A percentile compares a stretch with the other conserved stretches of the same genome.
Conservation (phyloP, 2,113 vertebrate genomes). For the Nesogale talazaci region DNA sequence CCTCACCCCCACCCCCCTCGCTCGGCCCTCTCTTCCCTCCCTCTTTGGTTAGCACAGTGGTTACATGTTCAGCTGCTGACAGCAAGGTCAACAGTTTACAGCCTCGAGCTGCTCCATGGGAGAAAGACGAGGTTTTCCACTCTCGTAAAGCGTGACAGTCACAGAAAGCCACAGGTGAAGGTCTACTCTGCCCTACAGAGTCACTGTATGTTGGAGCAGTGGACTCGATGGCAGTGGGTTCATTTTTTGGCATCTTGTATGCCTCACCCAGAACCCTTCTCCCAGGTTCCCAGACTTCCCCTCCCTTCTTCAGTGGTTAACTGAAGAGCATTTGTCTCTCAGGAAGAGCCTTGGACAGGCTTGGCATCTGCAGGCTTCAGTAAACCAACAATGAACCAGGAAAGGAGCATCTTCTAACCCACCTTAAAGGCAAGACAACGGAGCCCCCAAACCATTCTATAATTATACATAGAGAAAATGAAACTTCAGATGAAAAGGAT, state of each 20-base stretch:
- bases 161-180: too few species aligned
- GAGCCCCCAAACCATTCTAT: slow-evolving; percentile 13
- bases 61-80: too few species aligned
- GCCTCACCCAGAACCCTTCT: neutral
- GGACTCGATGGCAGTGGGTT: too few species aligned
- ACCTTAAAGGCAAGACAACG: neutral
- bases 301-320: too few species aligned
- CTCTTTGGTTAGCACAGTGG: too few species aligned
- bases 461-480: neutral
- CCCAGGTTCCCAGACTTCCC: neutral
- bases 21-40: neutral
- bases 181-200: too few species aligned
- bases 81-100: too few species aligned
- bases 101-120: too few species aligned
- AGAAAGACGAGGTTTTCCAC: too few species aligned
- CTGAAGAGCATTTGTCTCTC: neutral
- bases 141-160: too few species aligned
- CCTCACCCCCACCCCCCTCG: neutral
- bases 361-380: neutral
- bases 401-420: neutral
- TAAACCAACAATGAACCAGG: neutral
- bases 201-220: too few species aligned
- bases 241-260: neutral
- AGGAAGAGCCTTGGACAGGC: neutral
- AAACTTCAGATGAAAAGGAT: neutral